Evolutionary conservation across 2,113 vertebrate species (phyloP).

Genomic region (Dendropsophus ebraccatus): DNA sequence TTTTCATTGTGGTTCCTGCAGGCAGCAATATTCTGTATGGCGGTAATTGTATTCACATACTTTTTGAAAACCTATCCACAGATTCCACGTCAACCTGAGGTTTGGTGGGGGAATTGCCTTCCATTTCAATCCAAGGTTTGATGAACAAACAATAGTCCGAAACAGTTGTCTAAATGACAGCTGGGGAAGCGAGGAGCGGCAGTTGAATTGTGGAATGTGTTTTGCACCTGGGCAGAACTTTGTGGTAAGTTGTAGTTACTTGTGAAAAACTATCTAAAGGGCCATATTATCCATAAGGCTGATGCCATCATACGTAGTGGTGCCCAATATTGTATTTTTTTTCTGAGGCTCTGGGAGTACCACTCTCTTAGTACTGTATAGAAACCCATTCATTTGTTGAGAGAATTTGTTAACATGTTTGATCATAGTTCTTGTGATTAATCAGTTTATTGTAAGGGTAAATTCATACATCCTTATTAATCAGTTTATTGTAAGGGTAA

Average conservation of each 20-base stretch:
- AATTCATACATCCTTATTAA: no score
- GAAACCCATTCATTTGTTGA: no score
- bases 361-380: no score
- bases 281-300: no score
- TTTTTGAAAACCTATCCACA: slow-evolving; percentile 52
- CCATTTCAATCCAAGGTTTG: slow-evolving; percentile 76
- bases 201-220: slow-evolving; percentile 65
- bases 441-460: no score
- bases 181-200: slow-evolving; percentile 72
- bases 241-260: slow-evolving; percentile 63
- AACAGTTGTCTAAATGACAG: slow-evolving; percentile 63
- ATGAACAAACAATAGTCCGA: slow-evolving; percentile 71
- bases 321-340: no score
- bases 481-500: no score
- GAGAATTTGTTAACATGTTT: no score
- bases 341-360: no score
- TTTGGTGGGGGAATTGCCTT: slow-evolving; percentile 67
- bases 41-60: background rate
- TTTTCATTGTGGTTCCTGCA: no score
- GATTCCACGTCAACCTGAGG: slow-evolving; percentile 73
- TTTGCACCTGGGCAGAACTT: slow-evolving; percentile 72
- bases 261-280: background rate
- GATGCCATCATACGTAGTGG: no score
- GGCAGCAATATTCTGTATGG: background rate
- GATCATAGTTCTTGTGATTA: no score